Evolutionary conservation across 2,113 vertebrate species (phyloP), one percentile per base, ranked within the genome.

Genomic region (Pica pica): DNA sequence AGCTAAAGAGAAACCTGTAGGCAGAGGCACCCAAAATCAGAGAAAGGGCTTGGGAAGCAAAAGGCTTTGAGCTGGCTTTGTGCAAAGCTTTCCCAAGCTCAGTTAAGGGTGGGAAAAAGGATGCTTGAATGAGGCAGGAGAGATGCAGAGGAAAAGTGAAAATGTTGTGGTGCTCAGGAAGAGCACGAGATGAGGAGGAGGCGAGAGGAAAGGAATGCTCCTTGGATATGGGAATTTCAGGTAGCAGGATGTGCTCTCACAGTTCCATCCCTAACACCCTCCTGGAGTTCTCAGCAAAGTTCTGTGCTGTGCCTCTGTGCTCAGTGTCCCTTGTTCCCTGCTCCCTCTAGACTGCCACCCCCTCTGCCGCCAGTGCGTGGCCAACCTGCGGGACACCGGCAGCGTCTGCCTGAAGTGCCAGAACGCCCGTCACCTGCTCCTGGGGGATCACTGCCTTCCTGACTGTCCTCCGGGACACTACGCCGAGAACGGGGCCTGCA

Each of bases 341-440:
- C 42, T 84, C 53, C 55, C 73, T 87, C 21, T 88, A 99, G 99
- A 97, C 57, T 99, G 99, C 94, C 99, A 99, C 59, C 94, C 97
- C 1, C 95, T 98, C 87, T 99, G 99, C 94, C 98, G 88, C 50
- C 98, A 90, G 56, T 99, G 99, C 27, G 94, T 97, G 4, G 98
- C 98, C 2, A 94, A 99, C 97, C 98, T 99, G 73, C 83, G 79
- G 50, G 92, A 96, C 70, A 59, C 95, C 0, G 98, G 99, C 75
- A 99, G 98, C 10, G 11, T 99, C 15, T 99, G 99, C 65, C 97
- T 99, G 42, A 94, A 86, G 97, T 99, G 99, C 82, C 98, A 97
- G 87, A 96, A 88, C 4, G 14, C 87, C 26, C 97, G 91, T 14
- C 95, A 97, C 83, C 91, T 98, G 93, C 97, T 99, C 31, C 98